Conservation (phyloP, 2,888 invertebrate species). For the Tiliacea citrago region DNA sequence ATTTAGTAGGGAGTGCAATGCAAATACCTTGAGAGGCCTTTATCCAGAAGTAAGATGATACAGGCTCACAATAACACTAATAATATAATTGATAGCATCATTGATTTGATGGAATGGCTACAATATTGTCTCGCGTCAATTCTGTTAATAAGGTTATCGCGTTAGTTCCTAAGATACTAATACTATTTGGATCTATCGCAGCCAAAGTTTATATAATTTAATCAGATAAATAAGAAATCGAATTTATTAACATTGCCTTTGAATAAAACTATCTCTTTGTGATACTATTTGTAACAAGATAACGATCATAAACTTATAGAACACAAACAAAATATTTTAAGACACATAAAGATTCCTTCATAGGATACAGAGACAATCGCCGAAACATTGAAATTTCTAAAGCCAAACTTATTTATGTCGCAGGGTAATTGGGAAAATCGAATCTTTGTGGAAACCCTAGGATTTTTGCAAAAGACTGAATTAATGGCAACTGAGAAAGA, state of each 20-base stretch:
- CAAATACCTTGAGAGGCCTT: no score
- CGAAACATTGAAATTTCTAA: slow-evolving; percentile 32
- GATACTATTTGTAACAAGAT: background rate
- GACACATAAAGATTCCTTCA: no score
- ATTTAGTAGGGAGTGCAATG: no score
- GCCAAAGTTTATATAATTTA: background rate
- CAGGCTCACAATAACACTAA: no score
- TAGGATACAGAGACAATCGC: slow-evolving; percentile 34
- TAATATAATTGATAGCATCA: no score
- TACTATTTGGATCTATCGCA: background rate
- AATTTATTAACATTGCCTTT: no score
- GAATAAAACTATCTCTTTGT: slow-evolving; percentile 8
- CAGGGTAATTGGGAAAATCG: background rate
- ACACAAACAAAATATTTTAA: slow-evolving; percentile 4
- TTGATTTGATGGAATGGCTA: no score
- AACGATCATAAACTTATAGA: background rate
- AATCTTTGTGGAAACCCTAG: background rate
- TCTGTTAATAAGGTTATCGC: background rate
- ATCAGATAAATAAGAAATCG: background rate
- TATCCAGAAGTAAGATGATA: no score
- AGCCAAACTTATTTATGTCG: slow-evolving; percentile 19
- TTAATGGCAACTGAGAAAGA: background rate
- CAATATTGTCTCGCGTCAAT: no score
- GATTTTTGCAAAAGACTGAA: background rate
- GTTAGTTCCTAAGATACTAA: background rate